Conservation (phyloP, 2,888 invertebrate species). For the Caenorhabditis doughertyi region DNA sequence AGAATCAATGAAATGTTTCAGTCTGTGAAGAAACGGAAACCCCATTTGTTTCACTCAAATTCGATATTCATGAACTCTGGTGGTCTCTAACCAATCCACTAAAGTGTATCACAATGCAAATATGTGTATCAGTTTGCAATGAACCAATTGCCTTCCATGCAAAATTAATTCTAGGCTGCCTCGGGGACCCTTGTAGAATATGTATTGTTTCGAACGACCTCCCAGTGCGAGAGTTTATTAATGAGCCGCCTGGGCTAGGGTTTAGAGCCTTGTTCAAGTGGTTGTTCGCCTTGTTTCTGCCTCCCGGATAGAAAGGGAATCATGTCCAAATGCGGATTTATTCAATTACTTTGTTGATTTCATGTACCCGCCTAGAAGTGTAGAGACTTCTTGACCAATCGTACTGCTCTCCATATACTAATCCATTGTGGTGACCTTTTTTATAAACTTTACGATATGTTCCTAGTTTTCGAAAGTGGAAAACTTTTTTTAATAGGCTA, state of each 20-base stretch:
- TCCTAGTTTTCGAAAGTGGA: not conserved
- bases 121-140: slow-evolving; percentile 36
- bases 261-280: slow-evolving; percentile 59
- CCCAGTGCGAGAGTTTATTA: slow-evolving; percentile 61
- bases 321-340: slow-evolving; percentile 49
- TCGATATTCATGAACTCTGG: slow-evolving; percentile 41
- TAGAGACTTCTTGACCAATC: slow-evolving; percentile 25
- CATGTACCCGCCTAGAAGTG: slow-evolving; percentile 22
- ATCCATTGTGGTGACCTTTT: not conserved
- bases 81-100: slow-evolving; percentile 3
- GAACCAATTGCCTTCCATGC: slow-evolving; percentile 35
- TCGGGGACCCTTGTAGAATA: slow-evolving; percentile 49
- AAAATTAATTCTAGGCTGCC: slow-evolving; percentile 38
- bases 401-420: not conserved
- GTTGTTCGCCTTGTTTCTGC: slow-evolving; percentile 32
- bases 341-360: slow-evolving; percentile 62
- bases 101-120: slow-evolving; percentile 32
- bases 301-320: slow-evolving; percentile 38
- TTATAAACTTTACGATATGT: slow-evolving; percentile 10
- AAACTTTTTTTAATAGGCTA: too few relatives aligned
- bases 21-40: not conserved
- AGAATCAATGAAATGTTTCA: not conserved
- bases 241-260: slow-evolving; percentile 58
- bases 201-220: slow-evolving; percentile 54
- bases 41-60: slow-evolving; percentile 17